Evolutionary conservation across 2,113 vertebrate genomes (phyloP).

Genomic region (Clinocottus analis): DNA sequence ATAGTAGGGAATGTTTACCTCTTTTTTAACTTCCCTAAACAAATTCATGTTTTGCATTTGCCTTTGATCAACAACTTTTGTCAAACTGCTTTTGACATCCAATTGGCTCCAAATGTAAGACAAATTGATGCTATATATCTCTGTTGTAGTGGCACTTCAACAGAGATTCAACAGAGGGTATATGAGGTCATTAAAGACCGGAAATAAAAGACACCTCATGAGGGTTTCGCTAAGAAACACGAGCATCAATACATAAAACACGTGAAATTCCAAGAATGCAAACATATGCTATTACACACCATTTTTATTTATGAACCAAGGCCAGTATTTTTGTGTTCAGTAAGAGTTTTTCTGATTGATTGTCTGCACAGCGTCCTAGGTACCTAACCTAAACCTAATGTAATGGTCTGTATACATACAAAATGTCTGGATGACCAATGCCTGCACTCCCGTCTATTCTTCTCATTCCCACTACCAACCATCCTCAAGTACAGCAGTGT

Average conservation of each 20-base stretch:
- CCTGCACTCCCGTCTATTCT: not conserved
- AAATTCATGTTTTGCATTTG: not conserved
- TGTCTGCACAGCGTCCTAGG: not conserved
- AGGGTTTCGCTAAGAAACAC: too few species aligned
- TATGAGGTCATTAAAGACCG: too few species aligned
- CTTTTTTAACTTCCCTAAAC: not conserved
- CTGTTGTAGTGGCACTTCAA: not conserved
- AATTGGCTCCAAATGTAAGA: not conserved
- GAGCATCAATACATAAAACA: not conserved
- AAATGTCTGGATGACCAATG: not conserved
- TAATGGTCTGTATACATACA: not conserved
- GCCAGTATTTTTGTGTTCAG: not conserved
- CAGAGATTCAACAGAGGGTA: too few species aligned
- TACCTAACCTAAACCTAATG: not conserved
- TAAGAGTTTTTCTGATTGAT: not conserved
- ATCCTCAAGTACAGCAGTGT: not conserved
- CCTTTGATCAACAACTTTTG: not conserved
- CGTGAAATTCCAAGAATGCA: not conserved
- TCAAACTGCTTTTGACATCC: not conserved
- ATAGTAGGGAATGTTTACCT: not conserved
- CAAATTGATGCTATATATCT: not conserved
- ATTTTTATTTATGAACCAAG: not conserved
- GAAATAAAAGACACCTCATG: too few species aligned
- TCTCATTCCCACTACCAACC: not conserved
- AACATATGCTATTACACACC: too few species aligned